Base-by-base conservation (phyloP, 2,113 vertebrate species). In the Rousettus leschenaultii region DNA sequence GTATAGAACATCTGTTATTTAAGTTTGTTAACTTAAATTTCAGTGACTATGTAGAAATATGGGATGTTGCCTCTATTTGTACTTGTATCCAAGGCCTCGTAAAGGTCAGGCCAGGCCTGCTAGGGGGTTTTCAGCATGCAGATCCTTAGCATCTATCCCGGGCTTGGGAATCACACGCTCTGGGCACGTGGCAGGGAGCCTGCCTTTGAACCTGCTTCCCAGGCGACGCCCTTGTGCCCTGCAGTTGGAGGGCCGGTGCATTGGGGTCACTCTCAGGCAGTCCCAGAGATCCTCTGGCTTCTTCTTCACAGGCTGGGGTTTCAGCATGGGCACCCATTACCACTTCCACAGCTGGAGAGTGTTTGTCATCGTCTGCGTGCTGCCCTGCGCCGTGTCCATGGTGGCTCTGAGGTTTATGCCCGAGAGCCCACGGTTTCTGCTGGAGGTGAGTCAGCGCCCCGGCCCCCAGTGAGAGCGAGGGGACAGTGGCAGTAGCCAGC, bases 341-440 rank as follows among this genome's bases (percentile, higher is more conserved):
- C 99, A 99, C 97, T 99, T 99, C 98, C 99, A 99, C 98, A 99
- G 99, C 98, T 99, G 99, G 99, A 99, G 99, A 40, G 98, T 99
- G 43, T 99, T 99, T 79, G 99, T 99, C 7, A 98, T 99, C 2
- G 98, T 99, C 96, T 99, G 99, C 19, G 98, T 99, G 38, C 98
- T 99, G 95, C 99, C 99, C 3, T 99, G 99, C 0, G 97, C 99
- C 0, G 98, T 99, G 10, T 99, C 99, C 75, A 98, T 99, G 61
- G 92, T 99, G 61, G 99, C 99, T 0, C 97, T 99, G 55, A 97
- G 99, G 95, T 99, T 99, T 98, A 99, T 99, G 99, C 99, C 99
- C 0, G 99, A 99, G 98, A 99, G 99, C 97, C 99, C 99, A 0
- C 99, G 99, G 0, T 99, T 99, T 98, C 99, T 99, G 95, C 99